Evolutionary conservation across 2,888 invertebrate species (phyloP).

Genomic region (Andrena praecox): DNA sequence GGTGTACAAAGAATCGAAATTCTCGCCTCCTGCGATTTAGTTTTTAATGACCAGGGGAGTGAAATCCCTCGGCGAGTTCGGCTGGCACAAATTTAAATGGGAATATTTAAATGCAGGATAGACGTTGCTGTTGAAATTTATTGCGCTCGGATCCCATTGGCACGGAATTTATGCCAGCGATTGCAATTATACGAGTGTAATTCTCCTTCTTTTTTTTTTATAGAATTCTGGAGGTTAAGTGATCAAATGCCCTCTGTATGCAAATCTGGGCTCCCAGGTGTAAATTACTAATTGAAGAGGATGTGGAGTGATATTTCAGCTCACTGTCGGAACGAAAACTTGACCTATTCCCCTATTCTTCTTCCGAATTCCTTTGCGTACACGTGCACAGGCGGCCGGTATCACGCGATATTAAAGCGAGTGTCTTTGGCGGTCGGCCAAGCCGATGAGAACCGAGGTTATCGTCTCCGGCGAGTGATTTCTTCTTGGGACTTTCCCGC

Average conservation of each 20-base stretch:
- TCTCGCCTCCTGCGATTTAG: not conserved
- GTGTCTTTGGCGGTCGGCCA: conserved; percentile 65
- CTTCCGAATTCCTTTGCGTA: conserved; percentile 29
- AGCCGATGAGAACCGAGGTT: conserved; percentile 57
- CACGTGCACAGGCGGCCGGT: conserved; percentile 21
- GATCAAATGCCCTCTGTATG: not conserved
- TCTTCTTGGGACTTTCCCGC: conserved; percentile 20
- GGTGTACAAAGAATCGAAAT: not conserved
- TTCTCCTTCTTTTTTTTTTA: too few relatives aligned
- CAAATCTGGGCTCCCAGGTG: not conserved
- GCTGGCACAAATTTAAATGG: too few relatives aligned
- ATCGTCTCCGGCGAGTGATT: conserved; percentile 40
- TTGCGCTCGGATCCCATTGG: too few relatives aligned
- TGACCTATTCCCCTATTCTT: conserved; percentile 48
- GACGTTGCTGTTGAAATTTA: too few relatives aligned
- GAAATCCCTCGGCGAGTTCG: too few relatives aligned
- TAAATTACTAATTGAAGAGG: conserved; percentile 14
- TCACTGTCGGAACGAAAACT: conserved; percentile 51
- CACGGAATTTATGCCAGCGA: too few relatives aligned
- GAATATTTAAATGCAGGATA: too few relatives aligned
- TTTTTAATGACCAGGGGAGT: not conserved
- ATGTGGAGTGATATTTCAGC: conserved; percentile 43
- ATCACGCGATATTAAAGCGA: conserved; percentile 71
- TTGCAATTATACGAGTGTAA: too few relatives aligned
- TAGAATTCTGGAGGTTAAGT: not conserved